These are phyloP conservation scores for Meliscaeva auricollis DNA, from an alignment of 2,888 invertebrate species.

Conservation along the genomic window DNA sequence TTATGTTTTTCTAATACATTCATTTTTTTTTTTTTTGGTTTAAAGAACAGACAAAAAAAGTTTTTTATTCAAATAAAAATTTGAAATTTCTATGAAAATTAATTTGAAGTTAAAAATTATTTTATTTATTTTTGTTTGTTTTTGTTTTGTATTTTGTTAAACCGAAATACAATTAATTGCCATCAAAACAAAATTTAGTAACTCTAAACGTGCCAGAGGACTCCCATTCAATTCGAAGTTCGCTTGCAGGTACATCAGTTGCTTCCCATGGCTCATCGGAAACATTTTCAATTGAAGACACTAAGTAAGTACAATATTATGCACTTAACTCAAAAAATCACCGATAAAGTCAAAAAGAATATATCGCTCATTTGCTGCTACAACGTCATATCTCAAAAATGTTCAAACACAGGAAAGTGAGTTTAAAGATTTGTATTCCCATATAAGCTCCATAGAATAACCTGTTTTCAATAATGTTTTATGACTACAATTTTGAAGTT, in stretches of 20 bases:
- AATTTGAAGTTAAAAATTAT: constrained; percentile 50
- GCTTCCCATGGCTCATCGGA: constrained; percentile 83
- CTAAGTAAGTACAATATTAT: constrained; percentile 82
- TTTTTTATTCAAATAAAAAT: background rate
- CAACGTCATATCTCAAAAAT: too few species aligned
- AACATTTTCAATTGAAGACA: constrained; percentile 83
- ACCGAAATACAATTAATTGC: constrained; percentile 69
- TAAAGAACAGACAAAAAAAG: background rate
- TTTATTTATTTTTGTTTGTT: constrained; percentile 44
- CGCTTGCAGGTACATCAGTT: constrained; percentile 84
- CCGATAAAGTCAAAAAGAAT: too few species aligned
- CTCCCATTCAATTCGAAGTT: constrained; percentile 83
- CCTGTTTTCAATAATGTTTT: too few species aligned
- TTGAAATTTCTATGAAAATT: constrained; percentile 28
- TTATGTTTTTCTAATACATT: too few species aligned
- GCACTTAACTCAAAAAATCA: too few species aligned
- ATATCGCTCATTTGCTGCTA: too few species aligned
- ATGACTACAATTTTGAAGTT: too few species aligned
- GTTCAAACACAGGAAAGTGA: too few species aligned
- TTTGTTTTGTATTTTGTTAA: constrained; percentile 61
- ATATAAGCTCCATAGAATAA: too few species aligned
- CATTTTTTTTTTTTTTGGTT: too few species aligned
- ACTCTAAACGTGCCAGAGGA: constrained; percentile 84
- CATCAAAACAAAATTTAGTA: constrained; percentile 79
- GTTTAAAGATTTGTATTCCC: too few species aligned